Evolutionary conservation across 2,888 invertebrate genomes (phyloP), one percentile per base, ranked within the genome.

Genomic region (Eilema sororculum): DNA sequence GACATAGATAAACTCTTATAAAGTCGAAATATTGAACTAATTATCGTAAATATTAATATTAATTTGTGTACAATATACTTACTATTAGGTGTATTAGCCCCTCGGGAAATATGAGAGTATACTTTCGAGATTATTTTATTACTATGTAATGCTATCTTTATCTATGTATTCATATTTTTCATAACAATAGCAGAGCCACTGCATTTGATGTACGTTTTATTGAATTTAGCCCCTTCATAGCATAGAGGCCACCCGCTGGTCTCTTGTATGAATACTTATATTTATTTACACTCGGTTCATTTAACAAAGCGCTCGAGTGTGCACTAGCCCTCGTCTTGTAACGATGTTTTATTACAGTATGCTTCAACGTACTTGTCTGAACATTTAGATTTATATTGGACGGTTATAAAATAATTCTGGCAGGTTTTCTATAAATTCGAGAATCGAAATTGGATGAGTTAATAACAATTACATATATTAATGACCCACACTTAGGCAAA

Each of bases 221-320:
- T 93, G 89, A 92, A 93, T 91, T 86, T 80, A 86, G 87, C 91
- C 94, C 94, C 93, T 89, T 87, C 83, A 83, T 85, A 78, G 81
- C 72, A 63, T 68, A 73, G 77, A 78, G 86, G 82, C 87, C 91
- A 81, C 94, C 93, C 84, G 94, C 92, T 91, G 95, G 71, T 92
- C 82, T 80, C 76, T 85, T 89, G 87, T 91, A 90, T 91, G 90
- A 91, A 89, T 91, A 91, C 92, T 92, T 91, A 93, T 94, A 94
- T 95, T 95, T 95, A 95, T 95, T 95, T 95, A 94, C 94, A 93
- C 89, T 91, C 90, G 93, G 89, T 94, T 93, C 95, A 93, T 95
- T 95, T 93, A 95, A 94, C 93, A 89, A 88, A 87, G 87, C 89
- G 89, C 90, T 89, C 83, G 92, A 93, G 90, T 91, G 89, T 89